These are phyloP conservation scores for Pristionchus exspectatus DNA, from an alignment of 2,888 invertebrate species.

Conservation along the genomic window DNA sequence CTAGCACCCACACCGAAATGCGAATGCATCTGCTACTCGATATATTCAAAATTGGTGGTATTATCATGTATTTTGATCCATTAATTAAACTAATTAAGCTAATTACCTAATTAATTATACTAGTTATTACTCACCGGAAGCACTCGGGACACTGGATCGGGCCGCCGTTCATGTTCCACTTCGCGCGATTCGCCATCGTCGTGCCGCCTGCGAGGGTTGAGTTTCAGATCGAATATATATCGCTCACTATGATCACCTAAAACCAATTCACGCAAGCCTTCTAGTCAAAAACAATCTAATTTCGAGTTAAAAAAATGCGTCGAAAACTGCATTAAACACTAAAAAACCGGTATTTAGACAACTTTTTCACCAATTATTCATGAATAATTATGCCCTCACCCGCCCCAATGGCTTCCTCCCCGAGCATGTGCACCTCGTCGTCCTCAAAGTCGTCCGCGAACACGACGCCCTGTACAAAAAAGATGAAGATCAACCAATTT, in stretches of 20 bases:
- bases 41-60: no score
- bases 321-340: no score
- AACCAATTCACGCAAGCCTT: no score
- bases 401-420: conserved; percentile 42
- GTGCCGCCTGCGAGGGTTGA: not conserved
- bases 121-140: conserved; percentile 60
- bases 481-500: not conserved
- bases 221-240: no score
- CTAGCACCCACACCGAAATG: no score
- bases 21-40: no score
- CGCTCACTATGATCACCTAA: no score
- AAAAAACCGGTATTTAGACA: no score
- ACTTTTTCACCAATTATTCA: no score
- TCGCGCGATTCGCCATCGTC: conserved; percentile 54
- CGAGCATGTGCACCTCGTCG: conserved; percentile 57
- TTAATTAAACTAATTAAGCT: not conserved
- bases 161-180: conserved; percentile 59
- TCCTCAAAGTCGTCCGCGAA: conserved; percentile 72
- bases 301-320: no score
- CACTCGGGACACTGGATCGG: conserved; percentile 72
- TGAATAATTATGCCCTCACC: not conserved
- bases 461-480: conserved; percentile 59
- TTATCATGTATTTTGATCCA: no score
- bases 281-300: no score
- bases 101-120: not conserved